Base-by-base conservation (phyloP, 2,888 invertebrate species). In the Sinopyrophorus schimmeli region DNA sequence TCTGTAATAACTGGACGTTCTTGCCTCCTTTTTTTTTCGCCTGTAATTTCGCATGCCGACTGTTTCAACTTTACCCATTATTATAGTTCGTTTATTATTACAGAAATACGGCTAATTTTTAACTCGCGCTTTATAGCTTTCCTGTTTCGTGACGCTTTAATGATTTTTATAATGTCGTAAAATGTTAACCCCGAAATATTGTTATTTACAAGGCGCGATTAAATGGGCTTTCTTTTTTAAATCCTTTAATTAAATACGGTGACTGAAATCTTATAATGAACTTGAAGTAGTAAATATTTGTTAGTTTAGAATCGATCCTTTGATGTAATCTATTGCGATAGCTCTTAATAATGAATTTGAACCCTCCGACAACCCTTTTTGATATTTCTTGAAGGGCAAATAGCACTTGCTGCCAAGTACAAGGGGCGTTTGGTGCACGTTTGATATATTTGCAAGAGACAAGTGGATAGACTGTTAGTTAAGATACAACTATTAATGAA, bases 401-500 rank as follows among this genome's bases (percentile, higher is more conserved):
- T 15, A 6, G 5, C 23, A 9, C 24, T 23, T 10, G 5, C 16
- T 14, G 21, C 15, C 9, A 3, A 5, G 12, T 7, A 28, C 6
- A 28, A 30, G 30, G 16, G 5, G 21, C 21, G 21, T 7, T 20
- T 5, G 7, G 7, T 6, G 31, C 46, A 31, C 46, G 46, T 46
- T 46, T 10, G 17, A 46, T 46, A 38, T 58, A 55, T 58, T 58
- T 58, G 50, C 55, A 51, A 51, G 34, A 43, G 30, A 41, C 47
- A 46, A 49, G 51, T 48, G 47, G 53, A 55, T 44, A 57, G 54
- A 48, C 54, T n/a, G n/a, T n/a, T n/a, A 55, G 43, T 49, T 49
- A 52, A 57, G 55, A 57, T 53, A 55, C 53, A 51, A 51, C 53
- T 48, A 50, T 53, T 53, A 53, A 53, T 48, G 44, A 53, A 48